phyloP scores from a whole-genome alignment of 2,113 vertebrate species.

The Gallinago undulata region DNA sequence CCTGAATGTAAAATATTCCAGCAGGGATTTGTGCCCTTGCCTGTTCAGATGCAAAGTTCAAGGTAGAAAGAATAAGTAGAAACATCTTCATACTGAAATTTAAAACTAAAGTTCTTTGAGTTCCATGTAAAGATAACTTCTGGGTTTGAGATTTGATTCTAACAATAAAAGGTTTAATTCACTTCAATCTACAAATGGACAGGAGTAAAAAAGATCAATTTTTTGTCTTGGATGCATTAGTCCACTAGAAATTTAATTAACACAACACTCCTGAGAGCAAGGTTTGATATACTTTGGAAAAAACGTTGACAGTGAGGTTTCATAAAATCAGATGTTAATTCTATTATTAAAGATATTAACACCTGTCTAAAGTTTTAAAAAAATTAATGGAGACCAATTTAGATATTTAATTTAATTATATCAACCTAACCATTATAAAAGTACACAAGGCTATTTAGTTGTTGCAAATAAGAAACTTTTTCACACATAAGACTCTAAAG shows the following conservation, averaged over 20 bases:
- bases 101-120: not conserved
- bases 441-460: not conserved
- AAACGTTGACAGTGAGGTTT: not conserved
- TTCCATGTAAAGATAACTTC: not conserved
- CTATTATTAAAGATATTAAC: not conserved
- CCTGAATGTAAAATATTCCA: not conserved
- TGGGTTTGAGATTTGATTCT: not conserved
- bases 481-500: not conserved
- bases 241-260: not conserved
- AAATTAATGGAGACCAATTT: not conserved
- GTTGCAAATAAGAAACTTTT: not conserved
- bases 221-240: not conserved
- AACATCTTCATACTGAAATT: not conserved
- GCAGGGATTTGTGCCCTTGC: not conserved
- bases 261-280: not conserved
- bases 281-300: not conserved
- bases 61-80: not conserved
- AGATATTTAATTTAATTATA: not conserved
- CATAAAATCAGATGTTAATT: not conserved
- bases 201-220: not conserved
- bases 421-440: not conserved
- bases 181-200: not conserved
- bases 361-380: not conserved
- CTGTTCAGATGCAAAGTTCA: not conserved
- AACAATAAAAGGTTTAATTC: not conserved